Base-by-base conservation (phyloP, 2,888 invertebrate species). In the Caenorhabditis drosophilae region DNA sequence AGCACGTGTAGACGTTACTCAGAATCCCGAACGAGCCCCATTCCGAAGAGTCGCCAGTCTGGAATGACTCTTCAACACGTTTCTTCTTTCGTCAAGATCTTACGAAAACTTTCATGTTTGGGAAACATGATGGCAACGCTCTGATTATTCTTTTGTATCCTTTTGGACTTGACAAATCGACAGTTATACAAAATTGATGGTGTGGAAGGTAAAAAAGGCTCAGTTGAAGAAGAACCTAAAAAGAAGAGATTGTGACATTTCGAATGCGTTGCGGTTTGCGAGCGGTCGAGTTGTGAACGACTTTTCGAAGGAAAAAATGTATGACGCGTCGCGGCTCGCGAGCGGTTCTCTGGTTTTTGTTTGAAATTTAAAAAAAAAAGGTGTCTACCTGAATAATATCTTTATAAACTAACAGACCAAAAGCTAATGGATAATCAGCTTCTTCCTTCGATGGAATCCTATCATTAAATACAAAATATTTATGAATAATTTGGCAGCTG, bases 131-230 rank as follows among this genome's bases (percentile, higher is more conserved):
- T 2, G 53, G 54, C 6, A 63, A 25, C 6, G 61, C 42, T 23
- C 52, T 27, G 4, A 64, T 51, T 16, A 55, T 58, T 2, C 36
- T 26, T 27, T 64, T 58, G 45, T 51, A 64, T 15, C 46, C 22
- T 27, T 54, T 44, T 11, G 54, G 15, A 27, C 64, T 64, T 25
- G 54, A 35, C 25, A 46, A 26, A 31, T 71, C 71, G 7, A 69
- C 56, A 18, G 66, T 63, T n/a, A 71, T 56, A 34, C 67, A 67
- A 41, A 64, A 71, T 1, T 55, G 27, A 26, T 71, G 63, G 51
- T 71, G 71, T 1, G 71, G 71, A 25, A 66, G 62, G 27, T 71
- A 71, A 52, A 71, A 64, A 3, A 68, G 35, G 11, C 54, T 54
- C 16, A 71, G 36, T 41, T 64, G 54, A 47, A 58, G 53, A 18